Evolutionary conservation across 2,888 invertebrate genomes (phyloP).

Genomic region (Drosophila diplacantha): DNA sequence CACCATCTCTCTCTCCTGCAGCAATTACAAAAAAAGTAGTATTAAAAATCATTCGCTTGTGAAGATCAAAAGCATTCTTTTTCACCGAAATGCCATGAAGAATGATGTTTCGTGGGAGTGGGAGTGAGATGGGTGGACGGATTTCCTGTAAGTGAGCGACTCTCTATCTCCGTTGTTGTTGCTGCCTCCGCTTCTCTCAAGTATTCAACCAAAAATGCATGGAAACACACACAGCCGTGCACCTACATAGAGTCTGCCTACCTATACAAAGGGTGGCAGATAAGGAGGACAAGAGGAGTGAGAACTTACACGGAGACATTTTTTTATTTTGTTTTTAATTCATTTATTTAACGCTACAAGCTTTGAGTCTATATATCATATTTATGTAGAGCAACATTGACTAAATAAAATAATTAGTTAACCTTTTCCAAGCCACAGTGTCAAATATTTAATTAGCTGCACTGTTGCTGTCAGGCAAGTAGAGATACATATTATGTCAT

Average conservation of each 20-base stretch:
- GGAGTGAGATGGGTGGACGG: slow-evolving; percentile 3
- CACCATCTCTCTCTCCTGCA: slow-evolving; percentile 6
- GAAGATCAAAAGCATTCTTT: slow-evolving; percentile 77
- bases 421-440: no score
- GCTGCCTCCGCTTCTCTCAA: slow-evolving; percentile 46
- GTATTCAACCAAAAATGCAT: slow-evolving; percentile 67
- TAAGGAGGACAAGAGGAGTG: neutral
- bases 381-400: no score
- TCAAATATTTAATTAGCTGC: no score
- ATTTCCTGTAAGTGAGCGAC: slow-evolving; percentile 49
- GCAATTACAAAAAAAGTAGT: slow-evolving; percentile 62
- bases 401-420: no score
- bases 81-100: slow-evolving; percentile 70
- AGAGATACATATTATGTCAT: no score
- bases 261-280: slow-evolving; percentile 42
- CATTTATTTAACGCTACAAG: no score
- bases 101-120: slow-evolving; percentile 55
- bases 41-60: slow-evolving; percentile 77
- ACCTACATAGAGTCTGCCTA: slow-evolving; percentile 47
- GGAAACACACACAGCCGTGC: slow-evolving; percentile 29
- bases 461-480: no score
- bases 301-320: neutral
- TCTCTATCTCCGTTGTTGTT: slow-evolving; percentile 24
- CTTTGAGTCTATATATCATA: no score
- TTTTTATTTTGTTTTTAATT: neutral